phyloP scores from a whole-genome alignment of 1,140 invertebrate genomes.

The Rhagoletis pomonella region DNA sequence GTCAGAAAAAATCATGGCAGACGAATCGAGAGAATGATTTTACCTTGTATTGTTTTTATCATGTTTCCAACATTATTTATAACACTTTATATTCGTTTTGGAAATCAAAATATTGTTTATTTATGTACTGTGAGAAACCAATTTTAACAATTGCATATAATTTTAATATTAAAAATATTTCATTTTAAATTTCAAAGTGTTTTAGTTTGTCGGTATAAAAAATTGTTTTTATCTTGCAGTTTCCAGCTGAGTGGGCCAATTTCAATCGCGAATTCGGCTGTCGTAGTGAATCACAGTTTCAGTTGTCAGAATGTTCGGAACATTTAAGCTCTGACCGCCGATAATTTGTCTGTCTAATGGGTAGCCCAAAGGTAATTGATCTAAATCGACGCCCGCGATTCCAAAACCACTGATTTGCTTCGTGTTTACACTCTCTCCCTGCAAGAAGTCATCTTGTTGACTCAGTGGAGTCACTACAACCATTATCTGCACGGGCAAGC shows the following conservation, averaged over 20 bases:
- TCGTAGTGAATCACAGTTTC: constrained; percentile 69
- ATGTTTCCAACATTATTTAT: too few species aligned
- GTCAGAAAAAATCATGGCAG: too few species aligned
- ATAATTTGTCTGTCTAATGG: constrained; percentile 74
- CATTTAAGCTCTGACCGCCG: constrained; percentile 63
- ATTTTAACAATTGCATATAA: too few species aligned
- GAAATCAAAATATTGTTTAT: constrained; percentile 4
- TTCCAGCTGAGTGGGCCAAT: too few species aligned
- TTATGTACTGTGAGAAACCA: background rate
- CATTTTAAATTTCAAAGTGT: too few species aligned
- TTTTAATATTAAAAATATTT: too few species aligned
- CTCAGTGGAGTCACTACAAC: constrained; percentile 72
- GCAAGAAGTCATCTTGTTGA: background rate
- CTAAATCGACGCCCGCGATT: constrained; percentile 32
- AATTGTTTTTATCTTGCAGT: too few species aligned
- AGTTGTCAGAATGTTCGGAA: constrained; percentile 67
- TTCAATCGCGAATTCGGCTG: too few species aligned
- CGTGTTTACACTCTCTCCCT: background rate
- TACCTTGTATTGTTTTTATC: too few species aligned
- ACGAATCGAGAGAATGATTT: too few species aligned
- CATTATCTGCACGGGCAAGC: constrained; percentile 75
- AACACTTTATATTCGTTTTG: background rate
- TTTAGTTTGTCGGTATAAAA: too few species aligned
- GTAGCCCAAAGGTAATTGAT: constrained; percentile 69
- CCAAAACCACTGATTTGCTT: constrained; percentile 30